A percentile compares a stretch with the other conserved stretches of the same genome.
Conservation (phyloP, 1,140 invertebrate genomes). For the Artemia franciscana region DNA sequence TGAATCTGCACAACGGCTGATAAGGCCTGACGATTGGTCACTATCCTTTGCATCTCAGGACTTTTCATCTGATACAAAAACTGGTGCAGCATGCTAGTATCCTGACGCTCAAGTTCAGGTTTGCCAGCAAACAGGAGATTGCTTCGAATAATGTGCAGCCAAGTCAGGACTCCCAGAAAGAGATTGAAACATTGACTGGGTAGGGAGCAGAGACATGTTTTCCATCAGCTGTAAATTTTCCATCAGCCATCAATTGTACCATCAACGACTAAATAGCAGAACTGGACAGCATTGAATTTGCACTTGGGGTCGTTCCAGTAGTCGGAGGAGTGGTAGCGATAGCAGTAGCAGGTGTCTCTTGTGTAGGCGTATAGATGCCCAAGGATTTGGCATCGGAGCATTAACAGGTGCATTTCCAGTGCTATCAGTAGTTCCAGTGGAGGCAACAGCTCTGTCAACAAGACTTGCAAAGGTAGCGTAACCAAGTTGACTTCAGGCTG, state of each 20-base stretch:
- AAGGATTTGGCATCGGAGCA: neutral
- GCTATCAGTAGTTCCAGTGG: too few species aligned
- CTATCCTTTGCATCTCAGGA: constrained; percentile 66
- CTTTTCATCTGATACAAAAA: constrained; percentile 78
- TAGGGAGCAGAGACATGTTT: constrained; percentile 76
- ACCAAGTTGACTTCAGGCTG: constrained; percentile 63
- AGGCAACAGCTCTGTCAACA: constrained; percentile 32
- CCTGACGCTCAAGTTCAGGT: constrained; percentile 67
- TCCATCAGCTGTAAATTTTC: constrained; percentile 77
- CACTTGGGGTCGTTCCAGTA: constrained; percentile 16
- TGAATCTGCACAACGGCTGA: constrained; percentile 89
- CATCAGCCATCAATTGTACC: constrained; percentile 78
- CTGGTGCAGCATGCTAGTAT: constrained; percentile 63
- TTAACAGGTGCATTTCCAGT: too few species aligned
- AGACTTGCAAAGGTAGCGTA: constrained; percentile 69
- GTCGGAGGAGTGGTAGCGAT: constrained; percentile 6
- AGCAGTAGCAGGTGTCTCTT: constrained; percentile 9
- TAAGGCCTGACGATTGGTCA: constrained; percentile 78
- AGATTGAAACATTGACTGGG: constrained; percentile 61
- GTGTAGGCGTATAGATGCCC: constrained; percentile 5
- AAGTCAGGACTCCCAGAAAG: constrained; percentile 62
- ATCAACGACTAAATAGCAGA: constrained; percentile 71
- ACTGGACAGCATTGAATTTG: constrained; percentile 33
- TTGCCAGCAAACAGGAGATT: constrained; percentile 74
- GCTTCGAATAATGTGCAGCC: constrained; percentile 44